Conservation (phyloP, 2,888 invertebrate genomes). For the Spicauda simplicius region DNA sequence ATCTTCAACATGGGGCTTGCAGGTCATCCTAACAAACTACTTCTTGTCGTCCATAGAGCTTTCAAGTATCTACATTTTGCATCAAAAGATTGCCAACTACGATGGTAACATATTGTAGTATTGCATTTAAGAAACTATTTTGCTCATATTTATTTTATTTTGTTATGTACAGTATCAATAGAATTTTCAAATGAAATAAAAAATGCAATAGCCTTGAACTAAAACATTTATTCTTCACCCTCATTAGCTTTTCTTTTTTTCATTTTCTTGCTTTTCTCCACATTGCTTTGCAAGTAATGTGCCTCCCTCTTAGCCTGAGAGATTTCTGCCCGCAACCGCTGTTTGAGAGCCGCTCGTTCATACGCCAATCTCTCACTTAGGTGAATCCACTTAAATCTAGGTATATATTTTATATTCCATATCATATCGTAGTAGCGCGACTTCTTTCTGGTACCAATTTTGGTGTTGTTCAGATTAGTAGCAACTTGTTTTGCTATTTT, state of each 20-base stretch:
- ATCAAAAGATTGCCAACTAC: too few relatives aligned
- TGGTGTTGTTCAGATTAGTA: conserved; percentile 91
- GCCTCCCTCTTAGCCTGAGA: conserved; percentile 96
- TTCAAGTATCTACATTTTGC: too few relatives aligned
- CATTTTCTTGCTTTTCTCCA: conserved; percentile 90
- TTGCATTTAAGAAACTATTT: too few relatives aligned
- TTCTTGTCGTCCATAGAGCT: too few relatives aligned
- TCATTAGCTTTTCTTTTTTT: conserved; percentile 72
- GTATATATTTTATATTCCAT: conserved; percentile 98
- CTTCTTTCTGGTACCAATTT: conserved; percentile 93
- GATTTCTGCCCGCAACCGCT: conserved; percentile 93
- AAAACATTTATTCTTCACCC: conserved; percentile 14
- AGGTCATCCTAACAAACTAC: too few relatives aligned
- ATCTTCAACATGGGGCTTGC: too few relatives aligned
- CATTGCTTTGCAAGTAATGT: conserved; percentile 92
- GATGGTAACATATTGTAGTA: too few relatives aligned
- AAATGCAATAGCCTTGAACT: background rate
- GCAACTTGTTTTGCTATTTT: conserved; percentile 95
- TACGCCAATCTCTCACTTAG: conserved; percentile 96
- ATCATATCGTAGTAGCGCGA: conserved; percentile 95
- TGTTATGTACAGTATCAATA: too few relatives aligned
- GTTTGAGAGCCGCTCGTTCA: conserved; percentile 95
- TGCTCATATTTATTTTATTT: too few relatives aligned
- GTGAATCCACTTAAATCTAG: conserved; percentile 98
- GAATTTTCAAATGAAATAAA: too few relatives aligned